These are phyloP conservation scores for Sebastiscus albofasciatus DNA, from an alignment of 2,797 vertebrate species.

Conservation along the genomic window DNA sequence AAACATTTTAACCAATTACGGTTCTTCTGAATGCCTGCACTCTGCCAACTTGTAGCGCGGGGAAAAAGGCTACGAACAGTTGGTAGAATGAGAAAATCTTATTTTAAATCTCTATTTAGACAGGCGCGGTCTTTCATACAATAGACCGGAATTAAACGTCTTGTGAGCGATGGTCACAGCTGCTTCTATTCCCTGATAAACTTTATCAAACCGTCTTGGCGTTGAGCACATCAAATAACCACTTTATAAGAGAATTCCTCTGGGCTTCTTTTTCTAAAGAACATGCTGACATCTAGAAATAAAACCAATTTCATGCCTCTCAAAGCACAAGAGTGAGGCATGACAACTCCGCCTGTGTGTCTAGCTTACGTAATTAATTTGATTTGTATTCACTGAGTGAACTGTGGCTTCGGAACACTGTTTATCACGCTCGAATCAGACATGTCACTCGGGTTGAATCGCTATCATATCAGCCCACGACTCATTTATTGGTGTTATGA, in stretches of 20 bases:
- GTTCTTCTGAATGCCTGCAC: conserved; percentile 4
- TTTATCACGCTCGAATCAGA: conserved; percentile 61
- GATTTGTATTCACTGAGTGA: conserved; percentile 75
- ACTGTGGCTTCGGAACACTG: conserved; percentile 64
- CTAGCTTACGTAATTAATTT: conserved; percentile 78
- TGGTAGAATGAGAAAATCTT: conserved; percentile 15
- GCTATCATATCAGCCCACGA: not conserved
- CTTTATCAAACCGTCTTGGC: conserved; percentile 31
- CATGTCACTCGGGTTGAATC: conserved; percentile 38
- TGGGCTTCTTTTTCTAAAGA: conserved; percentile 50
- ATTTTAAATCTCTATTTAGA: not conserved
- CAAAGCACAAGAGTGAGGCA: conserved; percentile 73
- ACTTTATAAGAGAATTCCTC: conserved; percentile 36
- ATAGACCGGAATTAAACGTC: not conserved
- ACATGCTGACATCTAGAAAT: conserved; percentile 71
- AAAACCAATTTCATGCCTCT: conserved; percentile 80
- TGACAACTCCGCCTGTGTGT: conserved; percentile 66
- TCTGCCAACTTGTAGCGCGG: conserved; percentile 29
- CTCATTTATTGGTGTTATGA: conserved; percentile 24
- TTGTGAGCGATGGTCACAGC: not conserved
- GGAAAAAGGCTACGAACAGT: not conserved
- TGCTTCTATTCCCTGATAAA: conserved; percentile 38
- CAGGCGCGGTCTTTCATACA: not conserved
- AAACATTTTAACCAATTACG: conserved; percentile 48
- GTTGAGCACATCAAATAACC: conserved; percentile 47